Evolutionary conservation across 2,113 vertebrate genomes (phyloP).

Genomic region (Toxotes chatareus): DNA sequence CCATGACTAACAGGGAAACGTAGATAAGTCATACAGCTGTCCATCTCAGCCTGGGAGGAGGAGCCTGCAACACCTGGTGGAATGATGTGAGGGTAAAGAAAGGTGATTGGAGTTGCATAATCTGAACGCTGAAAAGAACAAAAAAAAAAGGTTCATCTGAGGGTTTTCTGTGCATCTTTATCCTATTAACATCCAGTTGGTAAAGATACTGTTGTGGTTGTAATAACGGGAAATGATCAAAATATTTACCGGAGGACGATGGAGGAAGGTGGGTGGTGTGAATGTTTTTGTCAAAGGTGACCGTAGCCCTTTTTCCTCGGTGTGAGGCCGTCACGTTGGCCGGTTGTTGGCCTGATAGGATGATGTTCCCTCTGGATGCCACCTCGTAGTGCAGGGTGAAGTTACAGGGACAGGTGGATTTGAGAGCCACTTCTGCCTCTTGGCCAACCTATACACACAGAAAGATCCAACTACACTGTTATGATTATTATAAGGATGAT

Average conservation of each 20-base stretch:
- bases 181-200: neutral
- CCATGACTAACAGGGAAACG: conserved; percentile 82
- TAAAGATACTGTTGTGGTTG: neutral
- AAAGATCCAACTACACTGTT: neutral
- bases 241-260: conserved; percentile 75
- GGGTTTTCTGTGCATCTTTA: conserved; percentile 3
- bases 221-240: neutral
- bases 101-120: neutral
- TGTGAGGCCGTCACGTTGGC: conserved; percentile 80
- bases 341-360: conserved; percentile 87
- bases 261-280: conserved; percentile 77
- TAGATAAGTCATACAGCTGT: conserved; percentile 87
- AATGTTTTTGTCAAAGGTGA: conserved; percentile 85
- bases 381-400: conserved; percentile 93
- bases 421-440: conserved; percentile 87
- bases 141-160: neutral
- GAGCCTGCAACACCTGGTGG: conserved; percentile 68
- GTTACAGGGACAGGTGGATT: conserved; percentile 93
- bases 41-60: conserved; percentile 81
- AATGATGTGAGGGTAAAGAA: conserved; percentile 2
- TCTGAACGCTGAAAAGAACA: neutral
- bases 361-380: conserved; percentile 91
- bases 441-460: conserved; percentile 85
- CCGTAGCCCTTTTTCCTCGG: conserved; percentile 83
- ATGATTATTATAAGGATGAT: neutral